Conservation (phyloP, 2,888 invertebrate genomes). For the Protodeltote pygarga region DNA sequence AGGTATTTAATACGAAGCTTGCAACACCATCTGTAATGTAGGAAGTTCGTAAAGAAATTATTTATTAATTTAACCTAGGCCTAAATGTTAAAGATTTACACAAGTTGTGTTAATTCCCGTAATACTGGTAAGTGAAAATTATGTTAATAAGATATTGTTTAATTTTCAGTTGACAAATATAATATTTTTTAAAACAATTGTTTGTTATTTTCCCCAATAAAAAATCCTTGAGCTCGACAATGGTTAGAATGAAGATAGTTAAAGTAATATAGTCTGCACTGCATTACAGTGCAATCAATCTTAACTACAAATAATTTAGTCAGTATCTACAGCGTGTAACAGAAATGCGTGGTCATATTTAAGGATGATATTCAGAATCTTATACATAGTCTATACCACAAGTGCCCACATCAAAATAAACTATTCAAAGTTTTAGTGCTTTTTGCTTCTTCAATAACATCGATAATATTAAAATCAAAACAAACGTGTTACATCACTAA, state of each 20-base stretch:
- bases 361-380: no score
- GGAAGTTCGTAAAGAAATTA: constrained; percentile 52
- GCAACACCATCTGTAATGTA: constrained; percentile 50
- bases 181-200: constrained; percentile 73
- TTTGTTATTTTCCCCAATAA: constrained; percentile 40
- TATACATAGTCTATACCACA: no score
- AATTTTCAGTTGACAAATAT: constrained; percentile 86
- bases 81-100: constrained; percentile 72
- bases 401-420: no score
- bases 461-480: no score
- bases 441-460: no score
- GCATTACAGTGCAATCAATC: no score
- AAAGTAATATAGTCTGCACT: no score
- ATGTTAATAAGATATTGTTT: constrained; percentile 80
- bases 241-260: background rate
- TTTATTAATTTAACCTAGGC: constrained; percentile 69
- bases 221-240: background rate
- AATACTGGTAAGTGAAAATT: constrained; percentile 75
- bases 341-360: no score
- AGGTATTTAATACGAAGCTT: constrained; percentile 52
- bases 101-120: constrained; percentile 77
- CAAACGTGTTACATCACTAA: no score
- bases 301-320: no score
- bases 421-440: no score
- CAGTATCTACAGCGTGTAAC: no score